These are phyloP conservation scores for Aratinga solstitialis DNA, from an alignment of 2,797 vertebrate species.

Conservation along the genomic window DNA sequence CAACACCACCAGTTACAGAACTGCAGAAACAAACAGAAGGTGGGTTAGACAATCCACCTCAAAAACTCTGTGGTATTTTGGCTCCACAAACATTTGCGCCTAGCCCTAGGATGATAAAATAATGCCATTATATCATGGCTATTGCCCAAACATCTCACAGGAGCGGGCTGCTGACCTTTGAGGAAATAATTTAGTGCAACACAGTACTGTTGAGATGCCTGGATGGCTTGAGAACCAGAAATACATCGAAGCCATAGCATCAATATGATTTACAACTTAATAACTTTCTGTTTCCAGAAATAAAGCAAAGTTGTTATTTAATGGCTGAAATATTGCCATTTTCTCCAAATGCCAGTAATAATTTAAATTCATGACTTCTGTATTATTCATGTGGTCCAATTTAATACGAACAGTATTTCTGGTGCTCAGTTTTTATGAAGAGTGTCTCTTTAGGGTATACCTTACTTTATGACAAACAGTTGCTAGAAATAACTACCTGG, in stretches of 20 bases:
- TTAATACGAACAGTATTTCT: slow-evolving; percentile 75
- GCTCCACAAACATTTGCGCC: neutral
- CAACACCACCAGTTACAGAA: neutral
- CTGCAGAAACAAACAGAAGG: neutral
- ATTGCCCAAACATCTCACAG: neutral
- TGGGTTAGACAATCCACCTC: neutral
- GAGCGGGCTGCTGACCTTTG: neutral
- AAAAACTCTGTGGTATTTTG: neutral
- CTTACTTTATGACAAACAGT: slow-evolving; percentile 70
- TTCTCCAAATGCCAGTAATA: slow-evolving; percentile 72
- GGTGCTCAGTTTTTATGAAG: slow-evolving; percentile 68
- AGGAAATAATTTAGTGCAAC: neutral
- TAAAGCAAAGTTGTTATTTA: slow-evolving; percentile 75
- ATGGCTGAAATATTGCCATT: slow-evolving; percentile 71
- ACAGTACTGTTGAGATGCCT: slow-evolving; percentile 1
- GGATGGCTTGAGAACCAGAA: slow-evolving; percentile 7
- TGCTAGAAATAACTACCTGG: slow-evolving; percentile 54
- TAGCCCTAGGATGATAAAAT: neutral
- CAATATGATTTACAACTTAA: slow-evolving; percentile 75
- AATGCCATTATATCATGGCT: accelerated
- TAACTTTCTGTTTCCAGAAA: slow-evolving; percentile 75
- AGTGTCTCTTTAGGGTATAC: slow-evolving; percentile 64
- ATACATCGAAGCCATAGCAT: neutral
- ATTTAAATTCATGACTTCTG: slow-evolving; percentile 77
- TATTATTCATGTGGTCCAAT: slow-evolving; percentile 73